A percentile compares a stretch with the other conserved stretches of the same genome.
Evolutionary conservation across 1,140 invertebrate species (phyloP).

Genomic region (Drosophila sechellia): DNA sequence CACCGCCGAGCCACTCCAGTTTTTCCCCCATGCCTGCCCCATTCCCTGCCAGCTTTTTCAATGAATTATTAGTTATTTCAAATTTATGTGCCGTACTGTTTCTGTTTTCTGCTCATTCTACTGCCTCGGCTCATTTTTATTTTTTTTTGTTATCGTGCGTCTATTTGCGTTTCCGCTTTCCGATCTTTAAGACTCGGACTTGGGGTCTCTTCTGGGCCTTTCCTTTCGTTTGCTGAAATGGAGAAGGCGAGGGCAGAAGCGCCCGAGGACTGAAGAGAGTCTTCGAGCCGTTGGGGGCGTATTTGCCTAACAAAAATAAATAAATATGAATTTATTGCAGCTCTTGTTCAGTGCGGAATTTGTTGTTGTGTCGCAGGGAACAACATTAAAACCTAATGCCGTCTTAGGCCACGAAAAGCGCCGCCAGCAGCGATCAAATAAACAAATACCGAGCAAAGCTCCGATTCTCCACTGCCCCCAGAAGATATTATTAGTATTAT

Average conservation of each 20-base stretch:
- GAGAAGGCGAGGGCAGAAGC: conserved; percentile 14
- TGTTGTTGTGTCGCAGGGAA: conserved; percentile 50
- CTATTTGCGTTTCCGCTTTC: conserved; percentile 81
- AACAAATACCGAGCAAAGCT: conserved; percentile 64
- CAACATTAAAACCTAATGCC: conserved; percentile 72
- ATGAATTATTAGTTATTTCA: conserved; percentile 82
- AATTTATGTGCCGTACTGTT: conserved; percentile 72
- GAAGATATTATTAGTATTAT: conserved; percentile 34
- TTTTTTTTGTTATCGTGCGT: conserved; percentile 66
- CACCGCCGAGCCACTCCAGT: conserved; percentile 24
- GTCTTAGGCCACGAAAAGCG: conserved; percentile 29
- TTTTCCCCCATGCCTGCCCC: conserved; percentile 7
- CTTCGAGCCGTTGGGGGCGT: conserved; percentile 68
- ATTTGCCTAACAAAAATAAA: conserved; percentile 82
- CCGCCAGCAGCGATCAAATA: conserved; percentile 60
- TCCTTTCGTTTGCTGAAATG: conserved; percentile 62
- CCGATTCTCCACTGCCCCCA: conserved; percentile 25
- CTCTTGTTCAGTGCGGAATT: conserved; percentile 53
- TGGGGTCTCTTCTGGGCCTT: conserved; percentile 35
- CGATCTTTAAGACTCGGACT: conserved; percentile 54
- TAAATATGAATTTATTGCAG: conserved; percentile 83
- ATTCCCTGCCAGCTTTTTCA: conserved; percentile 52
- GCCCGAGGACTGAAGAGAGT: conserved; percentile 33
- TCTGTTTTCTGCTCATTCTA: conserved; percentile 16
- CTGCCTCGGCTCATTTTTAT: conserved; percentile 11